Conservation (phyloP, 2,113 vertebrate genomes). For the Coryphaenoides rupestris region DNA sequence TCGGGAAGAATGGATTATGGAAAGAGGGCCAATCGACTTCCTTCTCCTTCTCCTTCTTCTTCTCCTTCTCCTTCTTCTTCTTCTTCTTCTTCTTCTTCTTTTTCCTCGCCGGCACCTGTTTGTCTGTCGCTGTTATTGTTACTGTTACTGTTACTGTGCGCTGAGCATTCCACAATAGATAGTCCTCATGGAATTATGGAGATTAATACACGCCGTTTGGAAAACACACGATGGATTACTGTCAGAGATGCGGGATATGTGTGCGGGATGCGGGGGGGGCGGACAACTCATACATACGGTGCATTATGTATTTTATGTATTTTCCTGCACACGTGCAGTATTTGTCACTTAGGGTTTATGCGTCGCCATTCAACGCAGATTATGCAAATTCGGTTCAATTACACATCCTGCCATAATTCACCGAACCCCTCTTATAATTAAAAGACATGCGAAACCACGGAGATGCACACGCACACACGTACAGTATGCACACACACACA, state of each 20-base stretch:
- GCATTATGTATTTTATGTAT: conserved; percentile 24
- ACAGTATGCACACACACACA: conserved; percentile 8
- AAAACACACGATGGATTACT: conserved; percentile 26
- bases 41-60: too few species aligned
- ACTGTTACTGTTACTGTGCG: conserved; percentile 40
- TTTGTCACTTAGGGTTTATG: conserved; percentile 41
- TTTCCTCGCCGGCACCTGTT: conserved; percentile 62
- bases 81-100: too few species aligned
- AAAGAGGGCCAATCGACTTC: conserved; percentile 67
- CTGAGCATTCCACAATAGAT: conserved; percentile 50
- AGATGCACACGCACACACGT: conserved; percentile 25
- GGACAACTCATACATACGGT: neutral
- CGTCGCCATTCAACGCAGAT: conserved; percentile 50
- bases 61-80: too few species aligned
- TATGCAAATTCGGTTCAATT: conserved; percentile 59
- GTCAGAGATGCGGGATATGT: conserved; percentile 12
- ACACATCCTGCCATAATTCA: conserved; percentile 63
- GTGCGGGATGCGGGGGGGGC: neutral
- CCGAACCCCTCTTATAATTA: conserved; percentile 64
- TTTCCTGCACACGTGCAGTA: conserved; percentile 44
- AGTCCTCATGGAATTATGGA: conserved; percentile 30
- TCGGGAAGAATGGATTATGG: conserved; percentile 69
- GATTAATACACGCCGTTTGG: conserved; percentile 28
- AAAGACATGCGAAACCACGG: conserved; percentile 49
- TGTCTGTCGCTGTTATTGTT: conserved; percentile 41